A percentile compares a stretch with the other conserved stretches of the same genome.
phyloP scores from a whole-genome alignment of 30 jellyfish, hydroid and myxozoan species.

The Turritopsis dohrnii region DNA sequence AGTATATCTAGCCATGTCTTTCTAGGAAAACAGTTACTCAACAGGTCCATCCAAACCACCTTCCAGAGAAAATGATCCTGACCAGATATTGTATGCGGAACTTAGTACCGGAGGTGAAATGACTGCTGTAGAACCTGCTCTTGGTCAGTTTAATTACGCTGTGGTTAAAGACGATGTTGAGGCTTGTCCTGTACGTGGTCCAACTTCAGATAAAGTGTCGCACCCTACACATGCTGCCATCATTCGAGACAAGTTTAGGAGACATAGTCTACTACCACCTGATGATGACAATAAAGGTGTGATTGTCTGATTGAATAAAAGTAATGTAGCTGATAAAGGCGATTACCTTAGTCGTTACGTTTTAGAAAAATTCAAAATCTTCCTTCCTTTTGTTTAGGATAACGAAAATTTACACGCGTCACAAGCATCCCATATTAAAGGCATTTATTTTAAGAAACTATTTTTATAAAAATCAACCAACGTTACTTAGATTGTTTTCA shows the following conservation, averaged over 20 bases:
- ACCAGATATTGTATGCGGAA: slow-evolving; percentile 28
- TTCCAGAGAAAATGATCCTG: slow-evolving; percentile 18
- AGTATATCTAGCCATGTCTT: not conserved
- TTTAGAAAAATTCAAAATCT: too few species aligned
- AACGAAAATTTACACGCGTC: not conserved
- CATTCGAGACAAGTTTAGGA: not conserved
- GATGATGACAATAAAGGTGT: slow-evolving; percentile 20
- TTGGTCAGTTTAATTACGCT: slow-evolving; percentile 29
- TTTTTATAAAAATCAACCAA: not conserved
- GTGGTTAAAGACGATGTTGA: slow-evolving; percentile 32
- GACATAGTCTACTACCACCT: slow-evolving; percentile 31
- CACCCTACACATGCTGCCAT: slow-evolving; percentile 11
- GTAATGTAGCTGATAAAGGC: too few species aligned
- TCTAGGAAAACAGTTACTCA: not conserved
- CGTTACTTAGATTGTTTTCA: too few species aligned
- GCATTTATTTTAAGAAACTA: not conserved
- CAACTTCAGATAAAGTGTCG: slow-evolving; percentile 3
- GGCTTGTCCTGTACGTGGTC: slow-evolving; percentile 36
- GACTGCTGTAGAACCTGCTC: slow-evolving; percentile 36
- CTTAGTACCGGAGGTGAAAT: slow-evolving; percentile 44
- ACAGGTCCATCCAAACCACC: not conserved
- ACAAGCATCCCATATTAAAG: not conserved
- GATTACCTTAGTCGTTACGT: too few species aligned
- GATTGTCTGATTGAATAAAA: not conserved
- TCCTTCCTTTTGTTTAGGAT: not conserved